Evolutionary conservation across 2,113 vertebrate genomes (phyloP), one percentile per base, ranked within the genome.

Genomic region (Edolisoma coerulescens): DNA sequence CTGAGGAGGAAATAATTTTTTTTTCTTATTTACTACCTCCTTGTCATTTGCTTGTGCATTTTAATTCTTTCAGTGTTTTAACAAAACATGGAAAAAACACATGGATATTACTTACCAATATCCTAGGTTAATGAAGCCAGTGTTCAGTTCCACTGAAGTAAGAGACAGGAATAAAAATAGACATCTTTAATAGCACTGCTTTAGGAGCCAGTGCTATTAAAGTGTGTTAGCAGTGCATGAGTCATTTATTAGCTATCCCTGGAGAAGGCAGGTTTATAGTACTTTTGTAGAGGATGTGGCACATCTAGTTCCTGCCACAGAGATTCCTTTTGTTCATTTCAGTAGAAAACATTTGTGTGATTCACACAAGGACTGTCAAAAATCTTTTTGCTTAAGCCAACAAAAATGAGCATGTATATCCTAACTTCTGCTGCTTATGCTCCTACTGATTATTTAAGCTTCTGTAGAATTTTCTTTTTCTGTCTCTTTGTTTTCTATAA

Each of bases 191-290:
- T 33, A 65, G 61, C 50, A 26, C 27, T 84, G 54, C 77, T 88
- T 90, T 73, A 79, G 54, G 35, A 92, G 22, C 28, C 33, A 63
- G 33, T 52, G 33, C 69, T 81, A 44, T 85, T 70, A 47, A 90
- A 92, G 28, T 44, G 21, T 18, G 6, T 76, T 76, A 69, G 74
- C 69, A 68, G 30, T 60, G 60, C 41, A 32, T 63, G 78, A 95
- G 70, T 84, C 56, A 86, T 87, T 91, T 87, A 67, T 69, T 74
- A 89, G 56, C 60, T 59, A 7, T 78, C 80, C 60, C 71, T 73
- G 67, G 78, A 94, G 90, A 82, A 88, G 44, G 37, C 54, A 78
- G 68, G 61, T 93, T 96, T 94, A 63, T 45, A 88, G 52, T 81
- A 77, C 52, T 7, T 69, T 17, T 6, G 7, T n/a, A 67, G 70